These are phyloP conservation scores for Ephestia elutella DNA, from an alignment of 1,140 invertebrate genomes.

Conservation along the genomic window DNA sequence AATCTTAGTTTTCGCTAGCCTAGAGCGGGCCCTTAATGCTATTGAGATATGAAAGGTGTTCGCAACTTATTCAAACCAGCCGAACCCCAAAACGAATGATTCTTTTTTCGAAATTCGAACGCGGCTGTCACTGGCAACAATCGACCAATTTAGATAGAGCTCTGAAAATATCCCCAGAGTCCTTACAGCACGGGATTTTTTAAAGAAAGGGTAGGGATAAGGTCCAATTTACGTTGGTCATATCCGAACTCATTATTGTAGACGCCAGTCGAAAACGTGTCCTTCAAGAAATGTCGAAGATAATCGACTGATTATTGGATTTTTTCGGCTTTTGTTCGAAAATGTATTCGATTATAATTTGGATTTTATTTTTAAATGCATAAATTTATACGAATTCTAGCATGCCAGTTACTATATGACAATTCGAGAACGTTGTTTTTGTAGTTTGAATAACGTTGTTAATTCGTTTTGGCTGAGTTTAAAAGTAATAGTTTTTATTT, in stretches of 20 bases:
- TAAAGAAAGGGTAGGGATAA: neutral
- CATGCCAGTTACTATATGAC: too few species aligned
- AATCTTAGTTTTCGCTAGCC: too few species aligned
- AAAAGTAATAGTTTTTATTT: too few species aligned
- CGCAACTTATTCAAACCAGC: too few species aligned
- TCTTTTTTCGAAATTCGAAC: conserved; percentile 47
- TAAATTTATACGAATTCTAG: neutral
- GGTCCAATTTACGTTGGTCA: conserved; percentile 23
- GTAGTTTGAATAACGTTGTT: too few species aligned
- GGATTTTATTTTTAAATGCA: conserved; percentile 5
- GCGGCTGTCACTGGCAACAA: conserved; percentile 40
- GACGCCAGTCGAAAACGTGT: conserved; percentile 39
- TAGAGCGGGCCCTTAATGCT: too few species aligned
- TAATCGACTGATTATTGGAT: conserved; percentile 44
- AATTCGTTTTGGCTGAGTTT: too few species aligned
- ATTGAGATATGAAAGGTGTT: too few species aligned
- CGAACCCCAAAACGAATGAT: conserved; percentile 26
- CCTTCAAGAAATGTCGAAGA: conserved; percentile 42
- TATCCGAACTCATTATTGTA: conserved; percentile 37
- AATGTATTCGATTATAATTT: conserved; percentile 9
- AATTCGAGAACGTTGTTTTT: too few species aligned
- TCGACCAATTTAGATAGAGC: conserved; percentile 27
- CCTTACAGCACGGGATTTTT: neutral
- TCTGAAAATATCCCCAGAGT: neutral
- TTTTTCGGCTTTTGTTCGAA: conserved; percentile 30